Evolutionary conservation across 92 coral and sea anemone species (phyloP).

Genomic region (Palythoa caribaeorum): DNA sequence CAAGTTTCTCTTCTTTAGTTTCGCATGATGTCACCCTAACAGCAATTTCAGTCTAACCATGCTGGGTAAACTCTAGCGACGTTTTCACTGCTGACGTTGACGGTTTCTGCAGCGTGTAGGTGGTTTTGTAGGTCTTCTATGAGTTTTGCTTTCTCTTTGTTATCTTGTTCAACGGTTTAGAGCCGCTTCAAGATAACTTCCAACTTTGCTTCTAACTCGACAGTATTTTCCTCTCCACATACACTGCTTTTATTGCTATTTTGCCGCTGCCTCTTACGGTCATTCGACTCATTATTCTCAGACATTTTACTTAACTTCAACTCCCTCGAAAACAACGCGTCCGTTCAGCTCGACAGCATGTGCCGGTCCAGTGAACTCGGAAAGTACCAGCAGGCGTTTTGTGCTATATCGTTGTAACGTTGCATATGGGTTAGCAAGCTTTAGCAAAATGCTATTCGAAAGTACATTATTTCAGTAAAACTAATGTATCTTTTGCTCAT

Average conservation of each 20-base stretch:
- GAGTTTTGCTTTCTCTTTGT: neutral
- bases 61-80: neutral
- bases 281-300: neutral
- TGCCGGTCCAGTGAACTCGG: neutral
- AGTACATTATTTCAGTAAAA: too few relatives aligned
- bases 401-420: too few relatives aligned
- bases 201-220: neutral
- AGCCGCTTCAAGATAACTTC: neutral
- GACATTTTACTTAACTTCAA: neutral
- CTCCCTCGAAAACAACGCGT: neutral
- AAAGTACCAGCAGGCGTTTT: too few relatives aligned
- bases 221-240: too few relatives aligned
- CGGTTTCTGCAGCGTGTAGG: neutral
- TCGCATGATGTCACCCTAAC: neutral
- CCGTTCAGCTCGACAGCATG: neutral
- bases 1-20: neutral
- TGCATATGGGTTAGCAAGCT: too few relatives aligned
- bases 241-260: neutral
- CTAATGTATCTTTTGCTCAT: too few relatives aligned
- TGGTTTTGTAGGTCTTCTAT: neutral
- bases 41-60: neutral
- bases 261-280: neutral
- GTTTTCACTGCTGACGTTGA: neutral
- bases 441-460: too few relatives aligned
- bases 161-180: neutral